Conservation (phyloP, 1,140 invertebrate species). For the Caenorhabditis latens region DNA sequence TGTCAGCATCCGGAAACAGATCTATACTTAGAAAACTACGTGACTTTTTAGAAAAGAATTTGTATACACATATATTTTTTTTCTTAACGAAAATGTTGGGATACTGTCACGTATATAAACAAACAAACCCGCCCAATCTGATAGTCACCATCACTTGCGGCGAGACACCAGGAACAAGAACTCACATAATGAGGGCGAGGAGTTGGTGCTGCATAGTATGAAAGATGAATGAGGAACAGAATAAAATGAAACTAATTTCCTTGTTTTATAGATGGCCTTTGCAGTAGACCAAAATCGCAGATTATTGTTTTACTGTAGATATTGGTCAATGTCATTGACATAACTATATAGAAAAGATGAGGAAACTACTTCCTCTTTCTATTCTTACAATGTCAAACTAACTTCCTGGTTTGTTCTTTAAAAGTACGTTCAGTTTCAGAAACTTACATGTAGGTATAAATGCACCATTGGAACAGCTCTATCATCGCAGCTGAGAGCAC, state of each 20-base stretch:
- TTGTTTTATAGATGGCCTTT: not conserved
- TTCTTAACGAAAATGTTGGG: not conserved
- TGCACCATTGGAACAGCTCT: constrained; percentile 1
- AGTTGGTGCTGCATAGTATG: not conserved
- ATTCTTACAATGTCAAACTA: too few species aligned
- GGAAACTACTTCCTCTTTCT: too few species aligned
- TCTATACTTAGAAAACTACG: not conserved
- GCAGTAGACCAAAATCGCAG: not conserved
- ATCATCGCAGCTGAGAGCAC: not conserved
- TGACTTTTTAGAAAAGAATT: constrained; percentile 13
- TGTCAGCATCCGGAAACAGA: not conserved
- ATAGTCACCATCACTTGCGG: not conserved
- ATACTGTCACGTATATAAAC: constrained; percentile 34
- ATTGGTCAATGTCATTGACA: not conserved
- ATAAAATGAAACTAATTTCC: not conserved
- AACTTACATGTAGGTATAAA: constrained; percentile 25
- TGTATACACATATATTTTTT: not conserved
- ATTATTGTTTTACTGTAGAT: not conserved
- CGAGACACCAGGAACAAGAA: not conserved
- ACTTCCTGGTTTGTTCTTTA: too few species aligned
- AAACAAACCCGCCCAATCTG: not conserved
- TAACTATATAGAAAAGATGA: not conserved
- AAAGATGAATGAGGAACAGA: not conserved
- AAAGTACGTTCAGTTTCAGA: not conserved
- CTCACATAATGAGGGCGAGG: not conserved